phyloP scores from a whole-genome alignment of 1,140 invertebrate species.

The Drosophila pallidifrons region DNA sequence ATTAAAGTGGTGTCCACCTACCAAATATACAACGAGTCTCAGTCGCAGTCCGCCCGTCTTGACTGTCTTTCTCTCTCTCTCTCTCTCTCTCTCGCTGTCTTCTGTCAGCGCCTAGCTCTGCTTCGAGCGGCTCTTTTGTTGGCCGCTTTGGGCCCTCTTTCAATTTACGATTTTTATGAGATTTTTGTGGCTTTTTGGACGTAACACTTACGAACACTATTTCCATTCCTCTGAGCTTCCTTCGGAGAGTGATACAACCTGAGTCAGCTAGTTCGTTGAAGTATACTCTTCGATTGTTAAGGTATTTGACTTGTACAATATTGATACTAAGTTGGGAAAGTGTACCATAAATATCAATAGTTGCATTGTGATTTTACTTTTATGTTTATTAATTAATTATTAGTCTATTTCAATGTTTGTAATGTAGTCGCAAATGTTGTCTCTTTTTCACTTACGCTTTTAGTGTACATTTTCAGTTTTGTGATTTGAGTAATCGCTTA shows the following conservation, averaged over 20 bases:
- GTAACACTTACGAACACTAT: slow-evolving; percentile 34
- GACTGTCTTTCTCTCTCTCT: slow-evolving; percentile 32
- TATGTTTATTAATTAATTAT: no score
- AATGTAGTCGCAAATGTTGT: no score
- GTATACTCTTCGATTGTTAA: no score
- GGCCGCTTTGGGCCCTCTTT: slow-evolving; percentile 29
- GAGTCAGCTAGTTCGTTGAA: background rate
- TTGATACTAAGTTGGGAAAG: no score
- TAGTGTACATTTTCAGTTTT: no score
- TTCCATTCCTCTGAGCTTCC: slow-evolving; percentile 23
- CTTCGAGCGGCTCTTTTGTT: slow-evolving; percentile 63
- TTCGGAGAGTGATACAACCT: background rate
- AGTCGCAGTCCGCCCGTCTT: slow-evolving; percentile 30
- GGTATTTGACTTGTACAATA: no score
- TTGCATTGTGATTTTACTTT: no score
- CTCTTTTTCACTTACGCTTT: no score
- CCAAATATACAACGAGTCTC: slow-evolving; percentile 44
- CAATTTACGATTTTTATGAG: slow-evolving; percentile 74
- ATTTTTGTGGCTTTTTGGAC: slow-evolving; percentile 64
- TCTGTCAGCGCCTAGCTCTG: slow-evolving; percentile 55
- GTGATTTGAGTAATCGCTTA: no score
- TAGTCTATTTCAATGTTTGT: no score
- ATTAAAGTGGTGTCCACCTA: slow-evolving; percentile 82
- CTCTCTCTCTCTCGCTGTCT: no score
- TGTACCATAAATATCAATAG: no score